Conservation (phyloP, 2,797 vertebrate species). For the Rallus crepitans region DNA sequence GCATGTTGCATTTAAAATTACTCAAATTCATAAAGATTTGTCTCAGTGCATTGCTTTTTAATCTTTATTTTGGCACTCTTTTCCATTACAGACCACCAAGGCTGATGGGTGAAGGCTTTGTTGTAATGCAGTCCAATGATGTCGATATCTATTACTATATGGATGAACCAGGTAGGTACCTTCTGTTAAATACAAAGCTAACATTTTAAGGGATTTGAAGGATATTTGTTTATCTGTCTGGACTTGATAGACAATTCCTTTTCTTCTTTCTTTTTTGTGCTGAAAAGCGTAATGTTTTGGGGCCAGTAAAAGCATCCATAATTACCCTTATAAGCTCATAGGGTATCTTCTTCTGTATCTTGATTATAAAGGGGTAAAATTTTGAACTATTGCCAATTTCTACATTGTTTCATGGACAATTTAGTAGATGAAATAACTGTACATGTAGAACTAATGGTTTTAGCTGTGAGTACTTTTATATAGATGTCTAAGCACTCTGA, state of each 20-base stretch:
- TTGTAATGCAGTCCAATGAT: constrained; percentile 98
- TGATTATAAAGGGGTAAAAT: neutral
- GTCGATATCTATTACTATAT: constrained; percentile 99
- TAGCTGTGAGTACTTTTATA: neutral
- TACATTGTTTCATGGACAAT: neutral
- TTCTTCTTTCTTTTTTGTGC: neutral
- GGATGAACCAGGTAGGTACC: constrained; percentile 97
- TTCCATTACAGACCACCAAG: constrained; percentile 87
- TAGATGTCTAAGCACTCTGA: neutral
- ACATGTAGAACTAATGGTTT: neutral
- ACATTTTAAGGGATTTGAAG: neutral
- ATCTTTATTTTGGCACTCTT: neutral
- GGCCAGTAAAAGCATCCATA: neutral
- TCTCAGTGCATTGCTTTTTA: neutral
- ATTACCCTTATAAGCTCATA: neutral
- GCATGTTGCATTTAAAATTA: neutral
- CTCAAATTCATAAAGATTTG: neutral
- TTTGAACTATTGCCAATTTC: neutral
- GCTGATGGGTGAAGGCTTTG: constrained; percentile 98
- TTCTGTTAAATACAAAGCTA: neutral
- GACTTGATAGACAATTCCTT: neutral
- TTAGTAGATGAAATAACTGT: neutral
- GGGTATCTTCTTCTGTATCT: neutral
- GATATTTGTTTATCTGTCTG: neutral
- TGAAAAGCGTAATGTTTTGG: neutral